Conservation (phyloP, 2,888 invertebrate species). For the Amblyjoppa fuscipennis region DNA sequence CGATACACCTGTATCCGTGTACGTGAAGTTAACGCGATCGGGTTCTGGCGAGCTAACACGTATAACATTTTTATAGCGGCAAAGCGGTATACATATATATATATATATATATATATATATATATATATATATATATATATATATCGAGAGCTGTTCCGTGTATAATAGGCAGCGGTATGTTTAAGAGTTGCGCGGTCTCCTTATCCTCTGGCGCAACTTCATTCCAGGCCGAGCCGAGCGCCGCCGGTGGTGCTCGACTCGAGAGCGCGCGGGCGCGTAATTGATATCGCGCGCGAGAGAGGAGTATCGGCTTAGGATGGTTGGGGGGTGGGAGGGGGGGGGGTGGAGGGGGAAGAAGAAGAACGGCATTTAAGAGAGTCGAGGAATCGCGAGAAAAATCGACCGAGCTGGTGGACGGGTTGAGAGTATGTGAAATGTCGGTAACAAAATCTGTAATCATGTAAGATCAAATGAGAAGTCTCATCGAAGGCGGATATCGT, state of each 20-base stretch:
- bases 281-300: slow-evolving; percentile 57
- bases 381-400: slow-evolving; percentile 33
- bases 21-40: slow-evolving; percentile 15
- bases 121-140: not conserved
- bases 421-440: slow-evolving; percentile 24
- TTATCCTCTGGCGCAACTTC: slow-evolving; percentile 57
- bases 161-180: slow-evolving; percentile 36
- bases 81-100: not conserved
- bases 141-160: slow-evolving; percentile 40
- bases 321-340: not conserved
- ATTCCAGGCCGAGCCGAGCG: slow-evolving; percentile 51
- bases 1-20: slow-evolving; percentile 39
- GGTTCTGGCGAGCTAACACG: not conserved
- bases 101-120: too few species aligned
- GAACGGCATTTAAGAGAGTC: not conserved
- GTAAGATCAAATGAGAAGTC: too few species aligned
- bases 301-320: slow-evolving; percentile 10
- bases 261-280: slow-evolving; percentile 52
- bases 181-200: slow-evolving; percentile 47
- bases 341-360: slow-evolving; percentile 13
- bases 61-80: slow-evolving; percentile 1
- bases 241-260: slow-evolving; percentile 22
- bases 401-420: not conserved
- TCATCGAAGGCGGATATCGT: too few species aligned
- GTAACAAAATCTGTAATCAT: too few species aligned